phyloP scores from a whole-genome alignment of 2,888 invertebrate genomes.

The Cremastobaeus sp. region DNA sequence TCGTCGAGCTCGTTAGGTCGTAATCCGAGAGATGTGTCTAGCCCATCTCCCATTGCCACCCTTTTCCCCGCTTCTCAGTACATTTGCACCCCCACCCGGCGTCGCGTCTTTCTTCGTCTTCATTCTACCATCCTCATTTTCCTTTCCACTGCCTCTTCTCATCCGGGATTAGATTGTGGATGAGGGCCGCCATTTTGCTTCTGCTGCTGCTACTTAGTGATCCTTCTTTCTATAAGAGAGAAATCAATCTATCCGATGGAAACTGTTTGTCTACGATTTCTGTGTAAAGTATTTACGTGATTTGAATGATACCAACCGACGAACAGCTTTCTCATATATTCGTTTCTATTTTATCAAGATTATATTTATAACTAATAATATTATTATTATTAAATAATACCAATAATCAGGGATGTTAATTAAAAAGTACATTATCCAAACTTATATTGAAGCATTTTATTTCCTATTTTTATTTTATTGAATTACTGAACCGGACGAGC shows the following conservation, averaged over 20 bases:
- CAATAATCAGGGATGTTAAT: too few species aligned
- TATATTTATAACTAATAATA: too few species aligned
- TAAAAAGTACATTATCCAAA: too few species aligned
- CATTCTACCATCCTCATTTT: slow-evolving; percentile 46
- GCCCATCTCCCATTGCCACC: slow-evolving; percentile 66
- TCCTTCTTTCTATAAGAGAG: slow-evolving; percentile 63
- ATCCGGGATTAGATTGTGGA: slow-evolving; percentile 73
- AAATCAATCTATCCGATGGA: slow-evolving; percentile 49
- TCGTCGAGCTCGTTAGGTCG: slow-evolving; percentile 77
- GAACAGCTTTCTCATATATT: slow-evolving; percentile 1
- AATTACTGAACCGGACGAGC: too few species aligned
- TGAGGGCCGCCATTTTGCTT: slow-evolving; percentile 70
- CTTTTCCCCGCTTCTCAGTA: slow-evolving; percentile 18
- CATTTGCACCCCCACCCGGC: slow-evolving; percentile 53
- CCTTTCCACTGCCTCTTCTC: slow-evolving; percentile 65
- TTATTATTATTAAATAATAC: too few species aligned
- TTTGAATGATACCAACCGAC: slow-evolving; percentile 15
- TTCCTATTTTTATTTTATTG: too few species aligned
- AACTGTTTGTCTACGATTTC: slow-evolving; percentile 44
- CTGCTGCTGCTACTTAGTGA: slow-evolving; percentile 57
- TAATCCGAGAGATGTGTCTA: slow-evolving; percentile 76
- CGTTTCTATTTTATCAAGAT: too few species aligned
- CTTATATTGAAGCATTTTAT: too few species aligned
- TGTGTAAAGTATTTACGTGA: slow-evolving; percentile 37
- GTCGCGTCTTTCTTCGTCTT: slow-evolving; percentile 53